Conservation (phyloP, 2,797 vertebrate genomes). For the Chiloscyllium punctatum region DNA sequence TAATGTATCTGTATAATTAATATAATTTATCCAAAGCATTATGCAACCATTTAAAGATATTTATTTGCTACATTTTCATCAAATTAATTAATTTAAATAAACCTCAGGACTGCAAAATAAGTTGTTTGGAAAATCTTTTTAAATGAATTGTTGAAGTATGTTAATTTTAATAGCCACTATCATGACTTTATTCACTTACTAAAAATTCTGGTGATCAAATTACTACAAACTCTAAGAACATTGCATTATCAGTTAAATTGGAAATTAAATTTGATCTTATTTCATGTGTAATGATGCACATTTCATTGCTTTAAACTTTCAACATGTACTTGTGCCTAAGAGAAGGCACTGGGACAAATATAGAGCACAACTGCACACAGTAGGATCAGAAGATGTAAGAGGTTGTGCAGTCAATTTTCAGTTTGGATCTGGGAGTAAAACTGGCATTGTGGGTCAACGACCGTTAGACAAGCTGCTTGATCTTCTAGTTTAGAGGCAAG, state of each 20-base stretch:
- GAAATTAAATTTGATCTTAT: slow-evolving; percentile 27
- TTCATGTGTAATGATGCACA: slow-evolving; percentile 19
- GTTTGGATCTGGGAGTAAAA: neutral
- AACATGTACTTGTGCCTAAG: neutral
- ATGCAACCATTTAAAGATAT: slow-evolving; percentile 30
- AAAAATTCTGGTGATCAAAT: slow-evolving; percentile 4
- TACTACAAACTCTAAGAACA: slow-evolving; percentile 9
- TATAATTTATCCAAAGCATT: slow-evolving; percentile 3
- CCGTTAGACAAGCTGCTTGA: neutral
- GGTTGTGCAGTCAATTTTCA: neutral
- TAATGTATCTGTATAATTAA: slow-evolving; percentile 26
- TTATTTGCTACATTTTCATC: slow-evolving; percentile 2
- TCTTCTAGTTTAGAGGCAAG: neutral
- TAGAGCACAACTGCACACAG: neutral
- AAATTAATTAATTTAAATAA: slow-evolving; percentile 32
- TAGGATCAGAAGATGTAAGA: too few species aligned
- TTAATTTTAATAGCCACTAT: slow-evolving; percentile 8
- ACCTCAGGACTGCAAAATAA: slow-evolving; percentile 31
- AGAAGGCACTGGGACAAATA: neutral
- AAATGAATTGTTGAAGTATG: slow-evolving; percentile 7
- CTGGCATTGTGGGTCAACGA: neutral
- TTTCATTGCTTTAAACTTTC: slow-evolving; percentile 27
- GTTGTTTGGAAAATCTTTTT: slow-evolving; percentile 24
- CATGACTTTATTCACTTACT: slow-evolving; percentile 18
- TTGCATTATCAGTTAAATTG: slow-evolving; percentile 11